Evolutionary conservation across 2,113 vertebrate species (phyloP).

Genomic region (Oenanthe oenanthe): DNA sequence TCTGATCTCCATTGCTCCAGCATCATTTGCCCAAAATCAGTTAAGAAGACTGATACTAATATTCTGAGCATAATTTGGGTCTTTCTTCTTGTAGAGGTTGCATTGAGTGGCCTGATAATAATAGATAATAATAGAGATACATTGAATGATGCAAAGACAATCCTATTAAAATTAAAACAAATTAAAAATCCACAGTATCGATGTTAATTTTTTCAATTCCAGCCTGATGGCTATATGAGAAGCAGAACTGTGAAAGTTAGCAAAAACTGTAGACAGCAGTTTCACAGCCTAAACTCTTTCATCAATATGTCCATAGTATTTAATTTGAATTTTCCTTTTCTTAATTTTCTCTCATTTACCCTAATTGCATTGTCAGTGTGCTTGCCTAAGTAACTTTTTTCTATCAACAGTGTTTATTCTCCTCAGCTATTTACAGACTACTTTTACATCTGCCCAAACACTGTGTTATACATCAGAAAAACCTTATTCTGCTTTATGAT

Average conservation of each 20-base stretch:
- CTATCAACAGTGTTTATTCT: background rate
- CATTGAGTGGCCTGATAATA: background rate
- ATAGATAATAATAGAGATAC: background rate
- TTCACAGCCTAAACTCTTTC: background rate
- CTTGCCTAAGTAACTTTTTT: slow-evolving; percentile 5
- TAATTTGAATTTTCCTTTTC: slow-evolving; percentile 1
- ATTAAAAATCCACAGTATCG: background rate
- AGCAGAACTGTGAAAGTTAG: background rate
- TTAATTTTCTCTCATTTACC: slow-evolving; percentile 18
- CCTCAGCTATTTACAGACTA: background rate
- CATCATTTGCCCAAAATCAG: background rate
- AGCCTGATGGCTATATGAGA: background rate
- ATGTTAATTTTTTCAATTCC: background rate
- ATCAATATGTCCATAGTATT: background rate
- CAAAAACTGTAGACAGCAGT: background rate
- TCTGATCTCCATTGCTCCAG: background rate
- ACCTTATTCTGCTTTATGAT: background rate
- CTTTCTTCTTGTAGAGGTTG: background rate
- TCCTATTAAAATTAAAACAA: slow-evolving; percentile 1
- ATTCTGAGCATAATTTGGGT: background rate
- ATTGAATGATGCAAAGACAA: background rate
- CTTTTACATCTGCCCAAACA: background rate
- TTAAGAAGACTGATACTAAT: background rate
- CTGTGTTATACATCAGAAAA: background rate
- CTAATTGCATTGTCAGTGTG: background rate